These are phyloP conservation scores for Elephas maximus DNA, from an alignment of 2,113 vertebrate species.

Conservation along the genomic window DNA sequence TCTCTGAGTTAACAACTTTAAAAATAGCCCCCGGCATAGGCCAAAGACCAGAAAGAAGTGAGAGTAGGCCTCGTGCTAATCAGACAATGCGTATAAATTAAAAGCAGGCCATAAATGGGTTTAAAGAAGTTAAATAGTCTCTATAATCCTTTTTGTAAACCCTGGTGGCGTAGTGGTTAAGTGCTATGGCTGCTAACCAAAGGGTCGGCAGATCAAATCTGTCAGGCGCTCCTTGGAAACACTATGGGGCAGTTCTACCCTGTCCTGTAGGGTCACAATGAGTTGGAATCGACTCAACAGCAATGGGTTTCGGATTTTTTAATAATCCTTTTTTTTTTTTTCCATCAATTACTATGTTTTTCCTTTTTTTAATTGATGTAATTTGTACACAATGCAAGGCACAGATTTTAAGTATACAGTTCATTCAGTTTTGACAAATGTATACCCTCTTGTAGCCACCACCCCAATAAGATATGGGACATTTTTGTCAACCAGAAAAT, in stretches of 20 bases:
- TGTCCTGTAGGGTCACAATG: too few species aligned
- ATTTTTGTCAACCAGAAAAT: background rate
- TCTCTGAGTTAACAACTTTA: background rate
- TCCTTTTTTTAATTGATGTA: background rate
- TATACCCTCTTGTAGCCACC: background rate
- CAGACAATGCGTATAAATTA: background rate
- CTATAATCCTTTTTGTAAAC: background rate
- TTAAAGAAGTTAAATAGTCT: background rate
- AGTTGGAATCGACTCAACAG: too few species aligned
- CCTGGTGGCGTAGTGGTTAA: too few species aligned
- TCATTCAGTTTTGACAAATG: background rate
- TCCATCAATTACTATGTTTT: too few species aligned
- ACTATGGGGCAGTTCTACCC: too few species aligned
- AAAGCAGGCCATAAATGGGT: background rate
- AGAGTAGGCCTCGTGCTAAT: too few species aligned
- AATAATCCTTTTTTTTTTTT: background rate
- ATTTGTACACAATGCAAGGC: background rate
- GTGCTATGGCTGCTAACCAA: too few species aligned
- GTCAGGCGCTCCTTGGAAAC: too few species aligned
- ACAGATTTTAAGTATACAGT: background rate
- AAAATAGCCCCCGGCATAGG: background rate
- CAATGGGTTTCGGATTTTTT: too few species aligned
- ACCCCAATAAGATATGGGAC: background rate
- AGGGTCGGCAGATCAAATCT: too few species aligned
- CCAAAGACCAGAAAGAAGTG: background rate